These are phyloP conservation scores for Drosophila murphyi DNA, from an alignment of 1,140 invertebrate genomes.

Conservation along the genomic window DNA sequence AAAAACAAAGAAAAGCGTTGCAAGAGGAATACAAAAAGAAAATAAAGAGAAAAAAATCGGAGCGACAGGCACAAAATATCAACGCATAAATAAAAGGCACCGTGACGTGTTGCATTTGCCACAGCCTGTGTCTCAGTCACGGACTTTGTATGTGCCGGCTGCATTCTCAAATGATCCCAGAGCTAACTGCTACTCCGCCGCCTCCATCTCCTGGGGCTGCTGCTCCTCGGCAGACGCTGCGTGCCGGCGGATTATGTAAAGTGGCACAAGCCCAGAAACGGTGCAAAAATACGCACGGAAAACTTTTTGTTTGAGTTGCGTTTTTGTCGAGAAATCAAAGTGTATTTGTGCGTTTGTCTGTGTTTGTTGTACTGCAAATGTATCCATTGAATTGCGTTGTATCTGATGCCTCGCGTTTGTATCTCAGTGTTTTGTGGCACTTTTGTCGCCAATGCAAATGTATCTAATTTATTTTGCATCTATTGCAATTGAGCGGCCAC, in stretches of 20 bases:
- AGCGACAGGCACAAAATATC: conserved; percentile 50
- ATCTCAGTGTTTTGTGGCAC: conserved; percentile 1
- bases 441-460: conserved; percentile 62
- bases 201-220: conserved; percentile 24
- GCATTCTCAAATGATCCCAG: conserved; percentile 32
- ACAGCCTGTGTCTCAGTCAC: conserved; percentile 21
- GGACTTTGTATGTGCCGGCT: conserved; percentile 54
- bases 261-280: conserved; percentile 49
- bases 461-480: conserved; percentile 78
- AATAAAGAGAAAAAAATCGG: conserved; percentile 36
- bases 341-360: not conserved
- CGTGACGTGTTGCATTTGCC: conserved; percentile 50
- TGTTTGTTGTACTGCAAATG: conserved; percentile 3
- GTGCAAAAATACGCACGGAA: conserved; percentile 41
- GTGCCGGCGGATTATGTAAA: conserved; percentile 79
- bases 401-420: conserved; percentile 2
- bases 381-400: conserved; percentile 13
- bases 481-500: conserved; percentile 71
- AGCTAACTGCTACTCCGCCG: not conserved
- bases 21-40: conserved; percentile 4
- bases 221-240: conserved; percentile 26
- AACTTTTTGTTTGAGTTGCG: conserved; percentile 6
- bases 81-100: conserved; percentile 74
- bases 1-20: conserved; percentile 45
- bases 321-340: conserved; percentile 21